phyloP scores from a whole-genome alignment of 2,888 invertebrate species.

The Pollenia angustigena region DNA sequence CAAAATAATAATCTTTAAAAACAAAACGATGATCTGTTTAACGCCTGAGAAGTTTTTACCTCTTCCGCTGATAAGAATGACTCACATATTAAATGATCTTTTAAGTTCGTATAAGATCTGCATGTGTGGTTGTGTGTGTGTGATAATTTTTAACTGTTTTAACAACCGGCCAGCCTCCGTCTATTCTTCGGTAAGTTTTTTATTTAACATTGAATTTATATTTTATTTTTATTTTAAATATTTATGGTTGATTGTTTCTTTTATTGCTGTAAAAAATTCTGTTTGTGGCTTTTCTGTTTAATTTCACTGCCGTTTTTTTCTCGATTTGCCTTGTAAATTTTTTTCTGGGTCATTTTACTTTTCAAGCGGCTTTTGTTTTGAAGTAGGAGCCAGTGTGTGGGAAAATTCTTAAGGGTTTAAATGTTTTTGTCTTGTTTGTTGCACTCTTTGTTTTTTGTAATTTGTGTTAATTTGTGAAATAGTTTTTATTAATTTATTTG shows the following conservation, averaged over 20 bases:
- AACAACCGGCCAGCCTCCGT: constrained; percentile 30
- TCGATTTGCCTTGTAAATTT: constrained; percentile 18
- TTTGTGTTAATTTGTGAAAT: constrained; percentile 68
- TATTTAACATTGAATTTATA: constrained; percentile 50
- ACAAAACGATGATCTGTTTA: constrained; percentile 48
- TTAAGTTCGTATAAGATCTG: not conserved
- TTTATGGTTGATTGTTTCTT: constrained; percentile 37
- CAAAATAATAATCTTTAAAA: constrained; percentile 28
- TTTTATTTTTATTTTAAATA: constrained; percentile 53
- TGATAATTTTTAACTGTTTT: constrained; percentile 32
- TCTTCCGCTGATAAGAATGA: constrained; percentile 32
- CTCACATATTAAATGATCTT: constrained; percentile 9
- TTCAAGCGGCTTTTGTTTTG: constrained; percentile 69
- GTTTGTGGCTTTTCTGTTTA: constrained; percentile 68
- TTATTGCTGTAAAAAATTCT: constrained; percentile 43
- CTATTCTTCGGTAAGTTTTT: constrained; percentile 42
- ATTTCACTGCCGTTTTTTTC: constrained; percentile 58
- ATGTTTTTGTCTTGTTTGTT: constrained; percentile 27
- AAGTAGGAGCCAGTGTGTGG: constrained; percentile 66
- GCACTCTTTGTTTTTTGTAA: constrained; percentile 9
- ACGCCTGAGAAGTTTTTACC: constrained; percentile 5
- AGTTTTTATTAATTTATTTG: constrained; percentile 65
- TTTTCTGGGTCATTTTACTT: constrained; percentile 63
- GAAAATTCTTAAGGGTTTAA: constrained; percentile 68
- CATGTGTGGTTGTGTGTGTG: not conserved